Evolutionary conservation across 2,113 vertebrate species (phyloP), one percentile per base, ranked within the genome.

Genomic region (Oryzias melastigma): DNA sequence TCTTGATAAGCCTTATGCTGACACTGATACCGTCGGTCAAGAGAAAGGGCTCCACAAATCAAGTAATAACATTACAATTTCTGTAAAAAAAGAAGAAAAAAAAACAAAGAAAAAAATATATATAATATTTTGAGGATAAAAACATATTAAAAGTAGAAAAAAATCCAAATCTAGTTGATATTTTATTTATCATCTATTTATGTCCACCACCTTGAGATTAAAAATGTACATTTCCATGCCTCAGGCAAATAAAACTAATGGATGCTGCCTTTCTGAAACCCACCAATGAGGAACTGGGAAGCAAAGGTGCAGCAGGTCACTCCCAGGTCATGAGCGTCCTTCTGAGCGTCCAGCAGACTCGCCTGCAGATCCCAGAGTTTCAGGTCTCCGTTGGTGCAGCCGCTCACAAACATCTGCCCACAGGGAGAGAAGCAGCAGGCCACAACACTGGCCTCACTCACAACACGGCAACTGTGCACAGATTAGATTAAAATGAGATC

Each of bases 291-390:
- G 14, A 76, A 73, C 52, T 86, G 89, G 41, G 90, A 82, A 68
- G 94, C 92, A 76, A 94, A 93, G 79, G 92, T 87, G 69, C 94
- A 95, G 85, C 93, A 96, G 78, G 92, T 91, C 69, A 97, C 91
- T 0, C 96, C 94, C 73, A 96, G 90, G 85, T 97, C 94, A 1
- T 96, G 95, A 17, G 93, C 93, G 18, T 87, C 77, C 86, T 93
- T 95, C 82, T 93, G 88, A 52, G 83, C 88, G 65, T 57, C 73
- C n/a, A 94, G 85, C 71, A 91, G 92, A 50, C 81, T 90, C 89
- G 94, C 82, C 70, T 90, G 88, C 68, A 90, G 80, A 64, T 94
- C 92, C 94, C 95, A 96, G 49, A 94, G 42, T 47, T 91, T 92
- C 72, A 98, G 81, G 80, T 95, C 92, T 66, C 95, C 95, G 35